Evolutionary conservation across 2,797 vertebrate species (phyloP).

Genomic region (Cygnus olor): DNA sequence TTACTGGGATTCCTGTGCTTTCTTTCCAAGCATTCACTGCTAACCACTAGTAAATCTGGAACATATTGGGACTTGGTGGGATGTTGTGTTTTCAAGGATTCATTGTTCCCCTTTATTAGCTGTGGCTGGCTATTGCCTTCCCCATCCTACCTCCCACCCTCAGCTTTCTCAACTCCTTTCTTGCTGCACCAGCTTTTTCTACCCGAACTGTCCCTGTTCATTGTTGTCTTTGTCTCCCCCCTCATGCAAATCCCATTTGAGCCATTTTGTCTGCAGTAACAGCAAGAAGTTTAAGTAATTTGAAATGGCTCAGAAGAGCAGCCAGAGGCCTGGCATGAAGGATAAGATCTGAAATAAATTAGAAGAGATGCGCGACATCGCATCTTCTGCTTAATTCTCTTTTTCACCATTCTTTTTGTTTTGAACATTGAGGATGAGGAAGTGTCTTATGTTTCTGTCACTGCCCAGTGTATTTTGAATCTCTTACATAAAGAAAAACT

Average conservation of each 20-base stretch:
- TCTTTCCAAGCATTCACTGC: background rate
- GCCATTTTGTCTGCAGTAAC: background rate
- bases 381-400: background rate
- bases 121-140: background rate
- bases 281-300: background rate
- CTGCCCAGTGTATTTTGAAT: background rate
- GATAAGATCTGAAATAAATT: background rate
- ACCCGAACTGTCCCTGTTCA: background rate
- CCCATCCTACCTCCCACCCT: background rate
- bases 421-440: background rate
- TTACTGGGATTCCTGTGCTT: constrained; percentile 37
- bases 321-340: background rate
- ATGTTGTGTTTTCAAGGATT: background rate
- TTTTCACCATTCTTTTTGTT: background rate
- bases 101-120: constrained; percentile 17
- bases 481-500: background rate
- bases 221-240: background rate
- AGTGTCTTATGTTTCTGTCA: background rate
- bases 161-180: background rate
- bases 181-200: background rate
- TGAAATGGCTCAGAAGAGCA: background rate
- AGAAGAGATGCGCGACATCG: background rate
- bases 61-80: background rate
- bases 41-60: constrained; percentile 36
- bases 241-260: background rate